Percentiles rank a stretch among this genome's conserved stretches.
phyloP scores from a whole-genome alignment of 30 jellyfish, hydroid and myxozoan genomes.

The Morbakka virulenta region DNA sequence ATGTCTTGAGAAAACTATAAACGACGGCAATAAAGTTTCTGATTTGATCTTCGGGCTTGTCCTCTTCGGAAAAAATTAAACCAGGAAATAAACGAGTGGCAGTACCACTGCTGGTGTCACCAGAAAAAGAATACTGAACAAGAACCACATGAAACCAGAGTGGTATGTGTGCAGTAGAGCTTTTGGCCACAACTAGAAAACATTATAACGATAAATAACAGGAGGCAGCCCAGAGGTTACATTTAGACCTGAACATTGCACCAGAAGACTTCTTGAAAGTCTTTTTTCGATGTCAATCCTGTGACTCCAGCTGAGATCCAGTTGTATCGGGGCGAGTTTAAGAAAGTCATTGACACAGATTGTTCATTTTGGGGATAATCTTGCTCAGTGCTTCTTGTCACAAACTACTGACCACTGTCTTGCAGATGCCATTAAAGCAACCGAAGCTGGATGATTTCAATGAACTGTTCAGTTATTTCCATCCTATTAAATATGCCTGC shows the following conservation, averaged over 20 bases:
- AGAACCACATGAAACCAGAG: neutral
- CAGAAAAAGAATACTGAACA: constrained; percentile 6
- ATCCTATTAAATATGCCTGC: neutral
- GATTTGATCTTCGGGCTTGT: neutral
- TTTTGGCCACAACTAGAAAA: constrained; percentile 8
- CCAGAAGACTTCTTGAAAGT: constrained; percentile 17
- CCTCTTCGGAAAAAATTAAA: neutral
- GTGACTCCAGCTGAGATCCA: constrained; percentile 16
- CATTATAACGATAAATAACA: neutral
- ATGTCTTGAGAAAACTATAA: neutral
- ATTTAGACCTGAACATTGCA: constrained; percentile 19
- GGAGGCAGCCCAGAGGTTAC: constrained; percentile 29
- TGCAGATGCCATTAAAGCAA: neutral
- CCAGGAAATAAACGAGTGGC: neutral
- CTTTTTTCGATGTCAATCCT: constrained; percentile 22
- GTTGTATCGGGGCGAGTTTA: constrained; percentile 22
- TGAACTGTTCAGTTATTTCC: neutral
- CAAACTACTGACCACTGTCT: constrained; percentile 9
- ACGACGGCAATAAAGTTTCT: neutral
- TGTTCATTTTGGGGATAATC: constrained; percentile 18
- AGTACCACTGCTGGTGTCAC: constrained; percentile 16
- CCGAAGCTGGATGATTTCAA: neutral
- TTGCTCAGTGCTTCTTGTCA: neutral
- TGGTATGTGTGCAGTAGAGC: constrained; percentile 25
- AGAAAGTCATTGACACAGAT: constrained; percentile 6